Evolutionary conservation across 2,888 invertebrate genomes (phyloP), one percentile per base, ranked within the genome.

Genomic region (Dendrolimus pini): DNA sequence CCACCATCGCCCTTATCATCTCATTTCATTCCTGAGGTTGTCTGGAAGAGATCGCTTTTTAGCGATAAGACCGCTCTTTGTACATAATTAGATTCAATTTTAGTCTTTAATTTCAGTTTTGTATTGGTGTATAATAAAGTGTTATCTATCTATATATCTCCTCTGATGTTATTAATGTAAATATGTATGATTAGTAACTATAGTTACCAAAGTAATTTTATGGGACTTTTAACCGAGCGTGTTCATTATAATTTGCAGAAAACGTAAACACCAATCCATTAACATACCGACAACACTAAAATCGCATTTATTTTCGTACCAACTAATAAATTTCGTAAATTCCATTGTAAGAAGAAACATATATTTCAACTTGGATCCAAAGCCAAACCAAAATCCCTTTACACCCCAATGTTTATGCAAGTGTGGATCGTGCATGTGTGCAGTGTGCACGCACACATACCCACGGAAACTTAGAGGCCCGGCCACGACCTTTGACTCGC

Each of bases 391-490:
- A 47, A 47, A 47, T 47, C 47, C 47, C 3, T 65, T 72, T 76
- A 76, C 77, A 78, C 75, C 78, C 76, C 75, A 69, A 71, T 77
- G 83, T 85, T 87, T 86, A 86, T 85, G 86, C 85, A 86, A 87
- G 82, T 82, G 83, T 72, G 65, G 62, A 65, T 56, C 74, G 58
- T 73, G 68, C 75, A 68, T 71, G 65, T 56, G 58, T 64, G 56
- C 18, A 52, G 13, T 57, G 52, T 55, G 56, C 56, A 55, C 60
- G 62, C 62, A 59, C 61, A 58, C 57, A 54, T 60, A 59, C 66
- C 56, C 52, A 30, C 30, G 30, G 0, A 30, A 30, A 30, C 30
- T 30, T 30, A 30, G 6, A 3, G 30, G 30, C 30, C 30, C 30
- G 30, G 30, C 30, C 30, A 30, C 30, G 30, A 30, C 6, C 3